Percentiles rank a stretch among this genome's conserved stretches.
phyloP scores from a whole-genome alignment of 2,797 vertebrate species.

The Varecia variegata region DNA sequence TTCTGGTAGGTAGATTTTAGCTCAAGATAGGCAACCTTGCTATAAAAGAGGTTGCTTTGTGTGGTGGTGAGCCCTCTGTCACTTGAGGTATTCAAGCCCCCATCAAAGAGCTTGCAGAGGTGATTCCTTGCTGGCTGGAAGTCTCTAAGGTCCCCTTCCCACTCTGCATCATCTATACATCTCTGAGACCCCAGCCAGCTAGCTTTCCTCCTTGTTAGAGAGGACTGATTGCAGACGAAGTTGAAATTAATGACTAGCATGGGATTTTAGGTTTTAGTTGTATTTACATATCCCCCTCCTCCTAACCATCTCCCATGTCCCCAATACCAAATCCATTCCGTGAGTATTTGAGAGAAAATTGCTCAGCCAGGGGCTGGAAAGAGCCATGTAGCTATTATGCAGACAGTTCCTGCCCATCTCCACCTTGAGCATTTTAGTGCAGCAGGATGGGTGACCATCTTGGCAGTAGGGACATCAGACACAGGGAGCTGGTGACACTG shows the following conservation, averaged over 20 bases:
- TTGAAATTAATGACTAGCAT: neutral
- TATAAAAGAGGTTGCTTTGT: neutral
- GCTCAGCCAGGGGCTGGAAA: neutral
- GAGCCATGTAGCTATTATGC: neutral
- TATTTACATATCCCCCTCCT: conserved; percentile 19
- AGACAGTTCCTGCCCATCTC: neutral
- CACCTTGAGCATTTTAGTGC: neutral
- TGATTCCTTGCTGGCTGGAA: neutral
- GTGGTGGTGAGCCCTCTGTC: neutral
- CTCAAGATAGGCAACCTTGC: neutral
- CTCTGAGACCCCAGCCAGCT: neutral
- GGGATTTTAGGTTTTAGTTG: conserved; percentile 22
- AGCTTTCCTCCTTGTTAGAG: neutral
- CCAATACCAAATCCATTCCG: neutral
- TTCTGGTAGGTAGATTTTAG: neutral
- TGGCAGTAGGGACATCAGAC: neutral
- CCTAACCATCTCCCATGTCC: neutral
- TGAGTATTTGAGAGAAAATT: neutral
- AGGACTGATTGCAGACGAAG: neutral
- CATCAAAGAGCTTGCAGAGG: neutral
- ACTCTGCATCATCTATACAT: neutral
- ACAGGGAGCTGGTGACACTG: neutral
- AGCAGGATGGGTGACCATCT: neutral
- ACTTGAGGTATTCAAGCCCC: neutral
- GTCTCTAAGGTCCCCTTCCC: neutral